Percentiles rank a stretch among this genome's conserved stretches.
These are phyloP conservation scores for Sabatieria punctata DNA, from an alignment of 2,888 invertebrate genomes.

Conservation along the genomic window DNA sequence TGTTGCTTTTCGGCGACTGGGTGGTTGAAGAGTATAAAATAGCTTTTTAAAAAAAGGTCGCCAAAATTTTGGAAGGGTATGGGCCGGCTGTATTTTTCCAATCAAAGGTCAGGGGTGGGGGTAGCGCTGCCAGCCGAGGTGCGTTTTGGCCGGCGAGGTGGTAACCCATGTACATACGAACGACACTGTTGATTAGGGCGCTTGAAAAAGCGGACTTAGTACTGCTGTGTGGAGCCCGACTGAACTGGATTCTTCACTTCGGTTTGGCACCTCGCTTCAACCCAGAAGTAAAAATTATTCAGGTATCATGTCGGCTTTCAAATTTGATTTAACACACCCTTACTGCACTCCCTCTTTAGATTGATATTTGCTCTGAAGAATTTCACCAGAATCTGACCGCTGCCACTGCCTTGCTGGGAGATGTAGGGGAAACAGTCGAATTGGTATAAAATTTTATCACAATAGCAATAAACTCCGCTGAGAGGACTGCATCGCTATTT, in stretches of 20 bases:
- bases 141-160: no score
- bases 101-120: no score
- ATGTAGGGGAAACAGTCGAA: constrained; percentile 35
- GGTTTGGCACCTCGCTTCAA: constrained; percentile 69
- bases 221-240: constrained; percentile 65
- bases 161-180: constrained; percentile 9
- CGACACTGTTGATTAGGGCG: no score
- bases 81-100: no score
- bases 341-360: constrained; percentile 43
- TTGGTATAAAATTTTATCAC: constrained; percentile 2
- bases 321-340: no score
- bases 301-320: constrained; percentile 48
- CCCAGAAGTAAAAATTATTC: constrained; percentile 66
- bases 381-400: constrained; percentile 70
- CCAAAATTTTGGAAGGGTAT: no score
- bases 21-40: no score
- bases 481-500: no score
- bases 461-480: no score
- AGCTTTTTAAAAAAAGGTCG: no score
- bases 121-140: no score
- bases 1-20: neutral
- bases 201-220: constrained; percentile 72
- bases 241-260: constrained; percentile 97
- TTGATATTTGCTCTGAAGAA: constrained; percentile 74
- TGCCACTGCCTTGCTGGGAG: constrained; percentile 63